These are phyloP conservation scores for Limnephilus lunatus DNA, from an alignment of 2,888 invertebrate genomes.

Conservation along the genomic window DNA sequence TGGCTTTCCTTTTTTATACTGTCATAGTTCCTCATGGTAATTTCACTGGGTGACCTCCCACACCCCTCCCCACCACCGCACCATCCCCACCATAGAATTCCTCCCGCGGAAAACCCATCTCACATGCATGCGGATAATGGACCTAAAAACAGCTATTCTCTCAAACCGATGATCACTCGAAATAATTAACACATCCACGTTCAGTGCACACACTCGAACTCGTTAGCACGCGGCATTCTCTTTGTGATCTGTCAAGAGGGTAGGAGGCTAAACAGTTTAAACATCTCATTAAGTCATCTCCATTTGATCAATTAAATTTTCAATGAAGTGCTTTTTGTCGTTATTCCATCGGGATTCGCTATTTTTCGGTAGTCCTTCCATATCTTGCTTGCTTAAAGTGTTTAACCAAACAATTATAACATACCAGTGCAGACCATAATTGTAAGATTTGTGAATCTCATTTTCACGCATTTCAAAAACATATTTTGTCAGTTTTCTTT, in stretches of 20 bases:
- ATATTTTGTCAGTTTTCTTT: too few species aligned
- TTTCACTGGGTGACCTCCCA: conserved; percentile 25
- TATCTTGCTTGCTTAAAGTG: neutral
- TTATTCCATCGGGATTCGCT: neutral
- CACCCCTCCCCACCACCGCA: neutral
- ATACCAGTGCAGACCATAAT: too few species aligned
- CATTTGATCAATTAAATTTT: neutral
- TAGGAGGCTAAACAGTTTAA: neutral
- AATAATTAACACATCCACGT: neutral
- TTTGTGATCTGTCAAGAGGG: neutral
- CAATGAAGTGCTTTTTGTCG: neutral
- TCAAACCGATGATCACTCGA: neutral
- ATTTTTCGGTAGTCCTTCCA: neutral
- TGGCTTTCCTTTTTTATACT: conserved; percentile 47
- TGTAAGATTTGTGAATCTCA: too few species aligned
- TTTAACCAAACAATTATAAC: neutral
- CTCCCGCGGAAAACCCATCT: neutral
- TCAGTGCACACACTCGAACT: neutral
- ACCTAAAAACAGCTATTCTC: neutral
- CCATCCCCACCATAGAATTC: neutral
- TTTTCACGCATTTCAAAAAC: too few species aligned
- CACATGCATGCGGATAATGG: neutral
- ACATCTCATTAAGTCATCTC: neutral
- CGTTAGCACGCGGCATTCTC: neutral
- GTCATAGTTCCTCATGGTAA: conserved; percentile 38